Conservation (phyloP, 2,113 vertebrate species). For the Ptilorrhoa leucosticta region DNA sequence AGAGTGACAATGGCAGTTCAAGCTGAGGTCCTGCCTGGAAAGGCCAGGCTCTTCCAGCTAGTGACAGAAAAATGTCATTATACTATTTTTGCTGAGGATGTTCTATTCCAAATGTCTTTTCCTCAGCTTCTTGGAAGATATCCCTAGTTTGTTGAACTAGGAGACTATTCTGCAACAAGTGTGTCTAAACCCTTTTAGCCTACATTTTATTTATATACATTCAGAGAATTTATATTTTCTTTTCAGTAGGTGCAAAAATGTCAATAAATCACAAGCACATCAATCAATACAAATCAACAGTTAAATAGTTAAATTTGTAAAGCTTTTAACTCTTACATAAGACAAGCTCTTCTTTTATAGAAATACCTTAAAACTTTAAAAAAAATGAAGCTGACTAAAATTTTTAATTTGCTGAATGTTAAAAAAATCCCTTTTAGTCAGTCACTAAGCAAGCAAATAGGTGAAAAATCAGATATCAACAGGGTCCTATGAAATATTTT, state of each 20-base stretch:
- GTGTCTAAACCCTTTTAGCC: neutral
- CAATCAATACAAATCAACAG: neutral
- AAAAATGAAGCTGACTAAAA: neutral
- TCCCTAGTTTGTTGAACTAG: neutral
- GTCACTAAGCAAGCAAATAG: neutral
- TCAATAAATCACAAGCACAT: neutral
- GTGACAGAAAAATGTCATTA: neutral
- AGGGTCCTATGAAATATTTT: neutral
- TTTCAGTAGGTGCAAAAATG: neutral
- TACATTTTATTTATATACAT: neutral
- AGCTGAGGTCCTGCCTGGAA: neutral
- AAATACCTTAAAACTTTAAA: neutral
- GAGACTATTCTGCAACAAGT: neutral
- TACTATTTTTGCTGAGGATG: neutral
- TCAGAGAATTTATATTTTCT: neutral
- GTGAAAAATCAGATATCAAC: accelerated
- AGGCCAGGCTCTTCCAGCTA: neutral
- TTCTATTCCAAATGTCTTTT: neutral
- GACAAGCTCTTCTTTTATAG: neutral
- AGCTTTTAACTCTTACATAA: neutral
- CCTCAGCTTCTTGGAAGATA: neutral
- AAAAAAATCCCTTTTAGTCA: neutral
- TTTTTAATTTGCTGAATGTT: neutral
- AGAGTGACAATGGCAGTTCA: neutral
- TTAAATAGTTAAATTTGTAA: neutral